phyloP scores from a whole-genome alignment of 2,888 invertebrate species.

The Amitus sp. region DNA sequence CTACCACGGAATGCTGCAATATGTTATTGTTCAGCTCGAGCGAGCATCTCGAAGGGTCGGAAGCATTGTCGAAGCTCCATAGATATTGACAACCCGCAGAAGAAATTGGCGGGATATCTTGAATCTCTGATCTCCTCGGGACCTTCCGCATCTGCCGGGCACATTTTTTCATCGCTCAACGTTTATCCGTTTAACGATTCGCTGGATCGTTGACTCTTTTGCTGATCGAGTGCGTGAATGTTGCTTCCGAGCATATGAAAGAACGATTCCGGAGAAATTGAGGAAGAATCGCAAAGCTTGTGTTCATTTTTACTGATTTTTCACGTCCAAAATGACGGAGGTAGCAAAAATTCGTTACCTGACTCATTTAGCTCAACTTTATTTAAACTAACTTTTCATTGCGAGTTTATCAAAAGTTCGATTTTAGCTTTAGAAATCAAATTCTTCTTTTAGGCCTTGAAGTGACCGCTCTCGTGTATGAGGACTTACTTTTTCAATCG shows the following conservation, averaged over 20 bases:
- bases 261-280: neutral
- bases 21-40: slow-evolving; percentile 58
- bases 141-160: slow-evolving; percentile 33
- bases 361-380: too few relatives aligned
- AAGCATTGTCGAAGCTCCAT: slow-evolving; percentile 53
- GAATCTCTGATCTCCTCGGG: slow-evolving; percentile 33
- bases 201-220: slow-evolving; percentile 12
- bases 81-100: slow-evolving; percentile 58
- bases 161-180: slow-evolving; percentile 16
- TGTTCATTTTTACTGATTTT: too few relatives aligned
- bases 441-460: too few relatives aligned
- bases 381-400: too few relatives aligned
- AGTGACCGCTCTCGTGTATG: too few relatives aligned
- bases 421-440: too few relatives aligned
- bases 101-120: slow-evolving; percentile 60
- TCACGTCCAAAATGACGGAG: too few relatives aligned
- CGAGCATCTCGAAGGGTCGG: slow-evolving; percentile 51
- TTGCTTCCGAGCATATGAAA: slow-evolving; percentile 5
- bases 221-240: slow-evolving; percentile 1
- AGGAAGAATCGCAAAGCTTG: too few relatives aligned
- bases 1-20: slow-evolving; percentile 52
- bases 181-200: slow-evolving; percentile 27
- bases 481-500: too few relatives aligned
- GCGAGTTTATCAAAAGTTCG: too few relatives aligned
- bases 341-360: too few relatives aligned